Conservation (phyloP, 2,113 vertebrate species). For the Odobenus rosmarus region DNA sequence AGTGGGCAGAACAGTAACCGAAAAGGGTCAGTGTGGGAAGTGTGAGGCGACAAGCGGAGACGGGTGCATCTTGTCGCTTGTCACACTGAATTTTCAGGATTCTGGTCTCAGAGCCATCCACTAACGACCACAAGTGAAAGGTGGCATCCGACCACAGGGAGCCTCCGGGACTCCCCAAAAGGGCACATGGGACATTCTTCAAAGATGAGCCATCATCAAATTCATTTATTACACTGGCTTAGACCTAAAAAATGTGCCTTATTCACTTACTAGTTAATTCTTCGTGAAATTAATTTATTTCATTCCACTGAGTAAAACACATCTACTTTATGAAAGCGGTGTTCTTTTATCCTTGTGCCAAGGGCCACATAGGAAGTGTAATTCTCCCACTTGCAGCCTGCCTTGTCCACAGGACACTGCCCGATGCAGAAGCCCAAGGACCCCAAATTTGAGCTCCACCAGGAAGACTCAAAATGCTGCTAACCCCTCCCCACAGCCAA, state of each 20-base stretch:
- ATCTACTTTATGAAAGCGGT: rapidly evolving
- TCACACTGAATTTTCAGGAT: background rate
- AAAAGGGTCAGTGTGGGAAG: slow-evolving; percentile 59
- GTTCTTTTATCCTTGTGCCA: background rate
- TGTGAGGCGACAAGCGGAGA: background rate
- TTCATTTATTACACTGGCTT: too few relatives aligned
- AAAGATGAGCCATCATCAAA: background rate
- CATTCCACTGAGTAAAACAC: background rate
- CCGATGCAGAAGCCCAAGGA: too few relatives aligned
- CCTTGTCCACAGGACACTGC: background rate
- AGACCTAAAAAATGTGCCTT: background rate
- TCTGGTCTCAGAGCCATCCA: background rate
- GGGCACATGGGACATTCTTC: rapidly evolving
- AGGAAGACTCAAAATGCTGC: background rate
- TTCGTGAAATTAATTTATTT: background rate
- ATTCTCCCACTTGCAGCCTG: too few relatives aligned
- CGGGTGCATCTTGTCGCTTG: background rate
- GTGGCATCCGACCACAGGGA: background rate
- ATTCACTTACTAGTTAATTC: background rate
- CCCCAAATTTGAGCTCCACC: background rate
- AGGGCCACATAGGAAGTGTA: background rate
- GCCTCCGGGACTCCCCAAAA: background rate
- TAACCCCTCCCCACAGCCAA: background rate
- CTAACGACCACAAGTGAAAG: background rate
- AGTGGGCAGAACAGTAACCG: background rate